These are phyloP conservation scores for Semotilus atromaculatus DNA, from an alignment of 2,797 vertebrate genomes.

Conservation along the genomic window DNA sequence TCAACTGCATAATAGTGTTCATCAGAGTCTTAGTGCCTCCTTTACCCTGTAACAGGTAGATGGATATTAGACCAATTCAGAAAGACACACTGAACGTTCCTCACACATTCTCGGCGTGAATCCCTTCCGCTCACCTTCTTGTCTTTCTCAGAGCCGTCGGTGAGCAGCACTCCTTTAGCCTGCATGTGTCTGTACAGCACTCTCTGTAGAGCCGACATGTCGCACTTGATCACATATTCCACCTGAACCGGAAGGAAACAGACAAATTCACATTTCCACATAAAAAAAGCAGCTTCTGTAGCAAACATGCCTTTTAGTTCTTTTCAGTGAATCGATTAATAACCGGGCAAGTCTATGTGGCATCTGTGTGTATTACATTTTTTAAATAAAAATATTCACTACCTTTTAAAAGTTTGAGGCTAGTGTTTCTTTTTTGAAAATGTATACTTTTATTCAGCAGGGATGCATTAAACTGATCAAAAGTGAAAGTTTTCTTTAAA, in stretches of 20 bases:
- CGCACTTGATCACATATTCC: constrained; percentile 90
- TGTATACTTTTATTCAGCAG: background rate
- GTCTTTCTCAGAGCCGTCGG: constrained; percentile 88
- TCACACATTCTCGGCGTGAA: background rate
- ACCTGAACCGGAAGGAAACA: constrained; percentile 71
- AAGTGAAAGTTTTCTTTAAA: no score
- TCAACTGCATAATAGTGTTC: constrained; percentile 99
- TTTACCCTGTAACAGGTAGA: constrained; percentile 83
- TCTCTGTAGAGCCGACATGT: constrained; percentile 87
- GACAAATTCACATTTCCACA: background rate
- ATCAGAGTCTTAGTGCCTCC: constrained; percentile 97
- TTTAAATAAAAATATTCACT: background rate
- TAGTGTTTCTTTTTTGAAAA: background rate
- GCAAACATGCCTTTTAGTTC: background rate
- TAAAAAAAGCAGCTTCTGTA: background rate
- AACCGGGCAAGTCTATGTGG: background rate
- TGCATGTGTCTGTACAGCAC: constrained; percentile 90
- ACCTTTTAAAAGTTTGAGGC: background rate
- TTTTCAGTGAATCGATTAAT: background rate
- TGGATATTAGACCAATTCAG: background rate
- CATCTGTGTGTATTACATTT: background rate
- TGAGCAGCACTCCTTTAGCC: constrained; percentile 88
- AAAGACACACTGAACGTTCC: background rate
- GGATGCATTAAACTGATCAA: background rate
- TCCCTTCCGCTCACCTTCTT: constrained; percentile 79